Base-by-base conservation (phyloP, 64 coral and sea anemone genomes). In the Montipora efflorescens region DNA sequence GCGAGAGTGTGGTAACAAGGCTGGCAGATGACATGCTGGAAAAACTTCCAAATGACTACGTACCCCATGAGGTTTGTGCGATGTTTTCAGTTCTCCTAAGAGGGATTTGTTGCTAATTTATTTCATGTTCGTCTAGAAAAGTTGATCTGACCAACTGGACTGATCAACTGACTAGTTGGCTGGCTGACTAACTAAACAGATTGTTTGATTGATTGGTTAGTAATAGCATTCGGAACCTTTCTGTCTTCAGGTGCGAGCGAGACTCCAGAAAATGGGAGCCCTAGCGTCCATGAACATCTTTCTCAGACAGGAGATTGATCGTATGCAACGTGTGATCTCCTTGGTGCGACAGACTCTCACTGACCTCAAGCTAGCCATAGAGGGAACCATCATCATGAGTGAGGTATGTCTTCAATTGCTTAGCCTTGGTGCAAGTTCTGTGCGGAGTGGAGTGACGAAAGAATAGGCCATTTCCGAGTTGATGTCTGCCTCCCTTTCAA, bases 361-460 rank as follows among this genome's bases (percentile, higher is more conserved):
- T 68, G 98, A 99, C 67, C 90, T 99, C 0, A 96, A 94, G 64
- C 95, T 99, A 3, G 98, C 98, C 19, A 99, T 99, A 67, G 98
- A 99, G 75, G 98, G 98, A 67, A 99, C 98, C 2, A 99, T 99
- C 48, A 99, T 99, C 43, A 99, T 99, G 98, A 99, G 98, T 50
- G 98, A 99, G 89, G 98, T 99, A 67, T 7, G 47, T 23, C 36
- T 7, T 25, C 12, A 36, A 79, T 58, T 5, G 74, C 8, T 57
- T 75, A 43, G 1, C 5, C 46, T 16, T n/a, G 4, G 8, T 20
- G n/a, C 10, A 21, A 80, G 8, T 22, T 22, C n/a, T 46, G 28
- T 76, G 12, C 6, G 14, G 4, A 12, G 61, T 16, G 9, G 14
- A 64, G 14, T 64, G 14, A 64, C 3, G 61, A 12, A 3, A 14